Evolutionary conservation across 2,113 vertebrate species (phyloP).

Genomic region (Anser brachyrhynchus): DNA sequence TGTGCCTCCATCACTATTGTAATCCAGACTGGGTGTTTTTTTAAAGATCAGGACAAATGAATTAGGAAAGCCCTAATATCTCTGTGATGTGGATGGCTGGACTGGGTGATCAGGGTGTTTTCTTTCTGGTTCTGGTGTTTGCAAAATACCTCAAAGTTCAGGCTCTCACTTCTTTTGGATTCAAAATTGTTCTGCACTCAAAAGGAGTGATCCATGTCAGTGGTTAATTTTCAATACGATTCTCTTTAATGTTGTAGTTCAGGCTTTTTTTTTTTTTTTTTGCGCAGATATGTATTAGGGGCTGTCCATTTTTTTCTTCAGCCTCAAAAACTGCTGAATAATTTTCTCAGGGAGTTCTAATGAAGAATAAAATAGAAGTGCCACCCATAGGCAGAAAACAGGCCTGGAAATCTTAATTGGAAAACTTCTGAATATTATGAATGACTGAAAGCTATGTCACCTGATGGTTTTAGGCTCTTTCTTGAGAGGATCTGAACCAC

Average conservation of each 20-base stretch:
- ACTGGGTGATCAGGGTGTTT: not conserved
- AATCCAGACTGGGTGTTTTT: not conserved
- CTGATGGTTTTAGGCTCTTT: not conserved
- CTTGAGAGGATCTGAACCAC: not conserved
- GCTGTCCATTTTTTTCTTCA: not conserved
- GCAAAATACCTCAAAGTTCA: not conserved
- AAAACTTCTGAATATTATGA: not conserved
- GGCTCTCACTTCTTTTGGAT: not conserved
- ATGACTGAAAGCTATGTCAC: not conserved
- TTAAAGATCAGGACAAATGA: not conserved
- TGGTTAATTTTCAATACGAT: not conserved
- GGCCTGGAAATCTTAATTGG: not conserved
- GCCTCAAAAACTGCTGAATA: not conserved
- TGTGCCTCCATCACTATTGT: not conserved
- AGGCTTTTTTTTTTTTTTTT: not conserved
- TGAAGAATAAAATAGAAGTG: conserved; percentile 13
- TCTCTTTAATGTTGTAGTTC: not conserved
- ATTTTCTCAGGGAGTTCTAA: not conserved
- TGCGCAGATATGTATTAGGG: not conserved
- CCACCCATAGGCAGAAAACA: not conserved
- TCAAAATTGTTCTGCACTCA: not conserved
- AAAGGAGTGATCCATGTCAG: not conserved
- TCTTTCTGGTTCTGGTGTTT: not conserved
- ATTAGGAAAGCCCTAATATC: not conserved
- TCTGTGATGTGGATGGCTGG: not conserved